Percentiles rank a stretch among this genome's conserved stretches.
Conservation (phyloP, 2,888 invertebrate genomes). For the Amblyjoppa proteus region DNA sequence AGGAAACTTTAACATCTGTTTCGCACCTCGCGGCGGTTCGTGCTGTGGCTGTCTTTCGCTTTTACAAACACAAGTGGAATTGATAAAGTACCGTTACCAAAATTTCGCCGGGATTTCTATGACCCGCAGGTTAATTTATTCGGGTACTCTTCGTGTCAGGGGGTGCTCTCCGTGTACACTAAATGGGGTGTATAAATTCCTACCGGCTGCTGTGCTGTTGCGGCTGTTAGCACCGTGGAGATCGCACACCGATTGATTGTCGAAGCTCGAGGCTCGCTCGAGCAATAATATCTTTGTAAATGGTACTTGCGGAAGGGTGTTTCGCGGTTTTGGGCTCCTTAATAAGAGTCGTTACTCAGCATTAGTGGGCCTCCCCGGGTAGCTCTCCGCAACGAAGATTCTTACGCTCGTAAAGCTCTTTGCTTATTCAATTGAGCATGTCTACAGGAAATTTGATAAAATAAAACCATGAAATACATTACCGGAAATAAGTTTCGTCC, state of each 20-base stretch:
- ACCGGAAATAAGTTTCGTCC: neutral
- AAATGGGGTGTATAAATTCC: neutral
- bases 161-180: neutral
- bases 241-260: constrained; percentile 51
- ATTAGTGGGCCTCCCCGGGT: constrained; percentile 42
- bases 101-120: constrained; percentile 30
- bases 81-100: constrained; percentile 52
- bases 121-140: constrained; percentile 41
- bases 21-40: constrained; percentile 39
- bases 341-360: constrained; percentile 63
- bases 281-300: constrained; percentile 49
- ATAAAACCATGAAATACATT: neutral
- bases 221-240: neutral
- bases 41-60: constrained; percentile 1
- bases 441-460: neutral
- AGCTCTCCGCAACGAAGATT: constrained; percentile 14
- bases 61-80: constrained; percentile 44
- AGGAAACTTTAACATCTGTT: constrained; percentile 50
- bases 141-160: neutral
- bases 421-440: constrained; percentile 53
- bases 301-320: constrained; percentile 43
- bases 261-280: constrained; percentile 32
- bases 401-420: constrained; percentile 45
- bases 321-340: constrained; percentile 30
- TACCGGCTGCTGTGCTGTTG: neutral